A percentile compares a stretch with the other conserved stretches of the same genome.
Evolutionary conservation across 2,888 invertebrate genomes (phyloP).

Genomic region (Plebejus argus): DNA sequence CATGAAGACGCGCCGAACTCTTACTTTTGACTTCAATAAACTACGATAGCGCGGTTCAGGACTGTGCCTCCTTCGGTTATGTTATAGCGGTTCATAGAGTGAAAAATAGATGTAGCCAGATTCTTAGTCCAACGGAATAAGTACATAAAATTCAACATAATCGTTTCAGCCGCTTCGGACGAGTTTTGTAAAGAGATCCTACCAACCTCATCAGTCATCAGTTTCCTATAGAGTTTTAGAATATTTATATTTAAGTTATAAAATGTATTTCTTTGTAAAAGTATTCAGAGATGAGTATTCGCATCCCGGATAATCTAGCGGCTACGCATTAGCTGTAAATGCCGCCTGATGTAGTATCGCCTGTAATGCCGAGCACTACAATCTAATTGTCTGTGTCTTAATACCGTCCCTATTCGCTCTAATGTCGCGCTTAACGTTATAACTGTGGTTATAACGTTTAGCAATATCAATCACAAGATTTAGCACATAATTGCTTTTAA

Average conservation of each 20-base stretch:
- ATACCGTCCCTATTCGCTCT: conserved; percentile 4
- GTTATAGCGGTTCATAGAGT: no score
- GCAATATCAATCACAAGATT: conserved; percentile 1
- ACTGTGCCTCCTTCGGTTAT: no score
- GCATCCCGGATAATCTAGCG: not conserved
- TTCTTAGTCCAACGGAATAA: not conserved
- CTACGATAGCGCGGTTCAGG: no score
- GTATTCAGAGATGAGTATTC: not conserved
- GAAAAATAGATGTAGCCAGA: not conserved
- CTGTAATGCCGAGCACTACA: not conserved
- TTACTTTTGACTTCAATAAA: no score
- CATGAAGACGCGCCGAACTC: no score
- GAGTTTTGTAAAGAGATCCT: not conserved
- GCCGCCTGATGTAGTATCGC: not conserved
- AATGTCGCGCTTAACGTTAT: not conserved
- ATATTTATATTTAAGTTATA: not conserved
- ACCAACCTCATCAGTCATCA: not conserved
- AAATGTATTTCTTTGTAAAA: not conserved
- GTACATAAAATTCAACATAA: no score
- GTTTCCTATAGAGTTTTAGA: not conserved
- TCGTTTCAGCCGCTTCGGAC: not conserved
- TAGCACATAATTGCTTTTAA: not conserved
- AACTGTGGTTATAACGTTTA: not conserved
- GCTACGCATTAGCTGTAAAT: not conserved
- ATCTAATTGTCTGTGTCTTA: not conserved